Evolutionary conservation across 1,140 invertebrate genomes (phyloP), one percentile per base, ranked within the genome.

Genomic region (Nomia melanderi): DNA sequence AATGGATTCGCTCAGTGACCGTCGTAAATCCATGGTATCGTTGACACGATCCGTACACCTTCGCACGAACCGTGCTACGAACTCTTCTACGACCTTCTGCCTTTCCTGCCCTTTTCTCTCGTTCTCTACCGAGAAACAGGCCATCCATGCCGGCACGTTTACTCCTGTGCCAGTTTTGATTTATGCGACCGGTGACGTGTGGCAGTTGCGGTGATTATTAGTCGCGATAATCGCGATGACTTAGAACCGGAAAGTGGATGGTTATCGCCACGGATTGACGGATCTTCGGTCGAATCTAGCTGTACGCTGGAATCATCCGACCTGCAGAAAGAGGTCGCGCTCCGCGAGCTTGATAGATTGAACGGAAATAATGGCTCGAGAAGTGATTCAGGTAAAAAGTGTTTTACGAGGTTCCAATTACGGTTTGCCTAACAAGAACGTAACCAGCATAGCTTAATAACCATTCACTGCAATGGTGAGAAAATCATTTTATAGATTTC

Each of bases 31-130:
- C 82, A 88, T 82, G 73, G 72, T 90, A 90, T 90, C 89, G 87
- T 89, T 90, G 89, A 90, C 89, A 90, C 89, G 86, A 90, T 90
- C 89, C 88, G 73, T 87, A 89, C 88, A 85, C 88, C 87, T 86
- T 88, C 86, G 87, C 88, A 89, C 88, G 89, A 90, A 90, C 84
- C 72, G 36, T 56, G 71, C 53, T 81, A 81, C 71, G 79, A 39
- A 53, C 50, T 41, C 59, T 25, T 53, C 41, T 44, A 33, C 73
- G 73, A 75, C 73, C 73, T 75, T 75, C 63, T 67, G 73, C 64
- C 73, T 57, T 59, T 25, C 54, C 27, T 75, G 63, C 64, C 73
- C 64, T 67, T 57, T 59, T 27, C 41, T 36, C n/a, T 67, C 57
- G 41, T 59, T 27, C 41, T 36, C n/a, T 67, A 44, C 63, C 29